Percentiles rank a stretch among this genome's conserved stretches.
Evolutionary conservation across 2,113 vertebrate species (phyloP).

Genomic region (Regulus satrapa): DNA sequence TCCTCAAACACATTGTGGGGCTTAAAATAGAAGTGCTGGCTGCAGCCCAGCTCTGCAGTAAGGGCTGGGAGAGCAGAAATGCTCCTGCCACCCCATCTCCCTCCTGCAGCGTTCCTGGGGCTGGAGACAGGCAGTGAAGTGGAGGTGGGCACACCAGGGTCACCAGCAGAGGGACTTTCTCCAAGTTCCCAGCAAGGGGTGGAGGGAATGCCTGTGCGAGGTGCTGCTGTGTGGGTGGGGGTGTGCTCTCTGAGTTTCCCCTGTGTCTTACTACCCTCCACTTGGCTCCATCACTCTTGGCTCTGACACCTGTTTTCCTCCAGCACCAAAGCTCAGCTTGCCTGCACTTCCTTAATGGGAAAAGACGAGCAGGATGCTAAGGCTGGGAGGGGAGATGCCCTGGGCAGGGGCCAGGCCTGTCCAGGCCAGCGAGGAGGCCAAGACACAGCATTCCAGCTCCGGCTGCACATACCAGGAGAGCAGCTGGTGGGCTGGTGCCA

Average conservation of each 20-base stretch:
- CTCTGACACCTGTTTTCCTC: constrained; percentile 6
- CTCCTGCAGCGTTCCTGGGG: accelerated
- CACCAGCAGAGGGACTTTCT: background rate
- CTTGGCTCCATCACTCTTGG: background rate
- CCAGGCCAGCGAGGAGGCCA: background rate
- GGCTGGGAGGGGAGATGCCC: background rate
- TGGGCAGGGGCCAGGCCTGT: background rate
- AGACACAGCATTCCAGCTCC: background rate
- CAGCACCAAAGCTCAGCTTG: background rate
- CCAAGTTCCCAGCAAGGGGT: accelerated
- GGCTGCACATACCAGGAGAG: background rate
- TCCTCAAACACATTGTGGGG: background rate
- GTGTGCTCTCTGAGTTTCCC: background rate
- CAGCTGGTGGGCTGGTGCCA: background rate
- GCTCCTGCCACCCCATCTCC: background rate
- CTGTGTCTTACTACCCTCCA: background rate
- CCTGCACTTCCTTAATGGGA: constrained; percentile 39
- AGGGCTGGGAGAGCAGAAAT: background rate
- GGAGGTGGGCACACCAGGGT: background rate
- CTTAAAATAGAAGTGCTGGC: constrained; percentile 54
- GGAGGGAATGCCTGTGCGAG: accelerated
- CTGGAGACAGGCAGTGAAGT: background rate
- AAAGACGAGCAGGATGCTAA: background rate
- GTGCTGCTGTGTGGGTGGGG: accelerated
- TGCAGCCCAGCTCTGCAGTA: constrained; percentile 33